Evolutionary conservation across 2,797 vertebrate genomes (phyloP).

Genomic region (Pangasius krempfi): DNA sequence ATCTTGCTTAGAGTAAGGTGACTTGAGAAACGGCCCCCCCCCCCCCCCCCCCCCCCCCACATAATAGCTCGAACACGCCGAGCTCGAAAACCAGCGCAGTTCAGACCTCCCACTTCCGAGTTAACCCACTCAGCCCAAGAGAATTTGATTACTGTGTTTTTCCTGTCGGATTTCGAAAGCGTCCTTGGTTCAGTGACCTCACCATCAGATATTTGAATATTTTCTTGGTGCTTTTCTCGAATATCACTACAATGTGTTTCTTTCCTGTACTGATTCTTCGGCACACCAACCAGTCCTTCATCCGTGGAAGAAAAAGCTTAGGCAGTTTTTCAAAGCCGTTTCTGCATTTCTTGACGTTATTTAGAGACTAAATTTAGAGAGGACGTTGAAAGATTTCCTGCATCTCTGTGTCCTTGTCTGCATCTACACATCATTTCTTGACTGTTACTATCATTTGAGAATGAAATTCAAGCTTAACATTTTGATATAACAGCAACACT

Average conservation of each 20-base stretch:
- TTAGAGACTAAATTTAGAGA: not conserved
- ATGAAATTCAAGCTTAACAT: not conserved
- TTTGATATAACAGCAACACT: too few species aligned
- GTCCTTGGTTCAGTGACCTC: not conserved
- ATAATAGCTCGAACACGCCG: too few species aligned
- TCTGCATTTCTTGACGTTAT: not conserved
- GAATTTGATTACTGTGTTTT: not conserved
- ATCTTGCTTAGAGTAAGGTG: too few species aligned
- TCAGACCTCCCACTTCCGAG: not conserved
- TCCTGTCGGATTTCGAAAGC: not conserved
- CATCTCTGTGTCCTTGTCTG: not conserved
- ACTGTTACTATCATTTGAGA: not conserved
- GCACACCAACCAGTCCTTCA: not conserved
- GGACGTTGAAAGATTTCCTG: not conserved
- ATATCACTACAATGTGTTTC: not conserved
- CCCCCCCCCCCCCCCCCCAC: too few species aligned
- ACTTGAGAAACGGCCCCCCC: too few species aligned
- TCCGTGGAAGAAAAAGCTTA: not conserved
- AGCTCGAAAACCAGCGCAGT: not conserved
- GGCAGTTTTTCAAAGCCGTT: not conserved
- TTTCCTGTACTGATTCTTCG: not conserved
- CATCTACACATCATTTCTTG: not conserved
- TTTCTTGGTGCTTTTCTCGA: not conserved
- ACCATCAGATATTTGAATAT: slow-evolving; percentile 1
- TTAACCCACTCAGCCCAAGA: not conserved